A percentile compares a stretch with the other conserved stretches of the same genome.
Conservation (phyloP, 2,888 invertebrate genomes). For the Tachina lurida region DNA sequence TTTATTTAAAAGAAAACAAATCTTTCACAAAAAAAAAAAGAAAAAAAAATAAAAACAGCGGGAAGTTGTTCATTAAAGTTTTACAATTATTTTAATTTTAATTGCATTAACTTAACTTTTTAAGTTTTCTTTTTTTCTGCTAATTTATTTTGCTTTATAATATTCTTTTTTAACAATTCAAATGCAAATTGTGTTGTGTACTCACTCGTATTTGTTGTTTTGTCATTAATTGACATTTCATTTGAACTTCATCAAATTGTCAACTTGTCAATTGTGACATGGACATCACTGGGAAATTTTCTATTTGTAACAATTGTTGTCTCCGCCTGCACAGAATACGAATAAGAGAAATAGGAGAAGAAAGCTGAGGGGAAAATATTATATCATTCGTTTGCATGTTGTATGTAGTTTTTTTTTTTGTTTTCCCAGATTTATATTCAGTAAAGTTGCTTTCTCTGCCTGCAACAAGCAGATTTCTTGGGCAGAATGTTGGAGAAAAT, state of each 20-base stretch:
- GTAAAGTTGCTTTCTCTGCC: conserved; percentile 15
- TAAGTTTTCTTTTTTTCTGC: conserved; percentile 6
- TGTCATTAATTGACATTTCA: conserved; percentile 74
- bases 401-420: background rate
- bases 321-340: conserved; percentile 1
- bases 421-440: conserved; percentile 6
- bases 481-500: conserved; percentile 24
- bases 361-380: background rate
- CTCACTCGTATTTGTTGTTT: conserved; percentile 64
- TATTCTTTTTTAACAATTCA: conserved; percentile 11
- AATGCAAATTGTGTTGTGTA: conserved; percentile 32
- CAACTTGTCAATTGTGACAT: conserved; percentile 68
- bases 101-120: conserved; percentile 44
- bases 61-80: conserved; percentile 67
- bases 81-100: conserved; percentile 57
- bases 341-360: background rate
- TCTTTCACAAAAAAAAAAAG: conserved; percentile 20
- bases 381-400: background rate
- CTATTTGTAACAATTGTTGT: conserved; percentile 62
- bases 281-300: conserved; percentile 69
- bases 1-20: conserved; percentile 22
- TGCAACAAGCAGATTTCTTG: conserved; percentile 34
- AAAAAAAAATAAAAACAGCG: conserved; percentile 12
- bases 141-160: background rate
- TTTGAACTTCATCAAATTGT: conserved; percentile 73